These are phyloP conservation scores for Chionomys nivalis DNA, from an alignment of 2,113 vertebrate genomes.

Conservation along the genomic window DNA sequence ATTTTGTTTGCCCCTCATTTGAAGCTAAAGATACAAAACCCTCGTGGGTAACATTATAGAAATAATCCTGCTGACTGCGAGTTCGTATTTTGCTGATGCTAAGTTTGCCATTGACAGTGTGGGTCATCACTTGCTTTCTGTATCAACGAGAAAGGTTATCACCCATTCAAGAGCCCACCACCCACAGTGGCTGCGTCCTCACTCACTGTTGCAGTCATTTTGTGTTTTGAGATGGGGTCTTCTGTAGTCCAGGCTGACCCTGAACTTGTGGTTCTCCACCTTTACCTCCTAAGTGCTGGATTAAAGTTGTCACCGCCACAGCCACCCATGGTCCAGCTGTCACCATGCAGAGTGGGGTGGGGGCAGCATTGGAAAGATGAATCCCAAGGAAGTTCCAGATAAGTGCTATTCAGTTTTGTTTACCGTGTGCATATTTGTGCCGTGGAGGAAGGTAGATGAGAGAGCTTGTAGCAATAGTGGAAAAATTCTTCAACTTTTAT, in stretches of 20 bases:
- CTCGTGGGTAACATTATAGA: not conserved
- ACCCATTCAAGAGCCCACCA: not conserved
- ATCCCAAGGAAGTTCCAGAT: not conserved
- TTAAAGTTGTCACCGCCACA: not conserved
- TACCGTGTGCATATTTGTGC: not conserved
- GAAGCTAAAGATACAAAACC: not conserved
- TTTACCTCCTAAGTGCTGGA: not conserved
- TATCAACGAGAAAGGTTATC: not conserved
- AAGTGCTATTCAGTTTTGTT: not conserved
- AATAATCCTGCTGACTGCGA: not conserved
- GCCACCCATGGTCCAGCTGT: not conserved
- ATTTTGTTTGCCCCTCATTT: not conserved
- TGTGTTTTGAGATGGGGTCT: not conserved
- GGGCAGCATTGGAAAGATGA: not conserved
- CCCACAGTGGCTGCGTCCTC: not conserved
- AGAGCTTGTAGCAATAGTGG: not conserved
- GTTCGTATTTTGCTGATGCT: not conserved
- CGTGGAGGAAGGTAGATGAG: not conserved
- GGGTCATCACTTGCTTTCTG: not conserved
- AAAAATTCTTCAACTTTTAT: constrained; percentile 47
- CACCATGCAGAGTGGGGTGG: too few species aligned
- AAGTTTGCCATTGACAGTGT: not conserved
- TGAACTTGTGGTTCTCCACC: not conserved
- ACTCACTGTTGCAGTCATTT: not conserved
- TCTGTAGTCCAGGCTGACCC: too few species aligned